Evolutionary conservation across 2,113 vertebrate species (phyloP).

Genomic region (Alouatta palliata): DNA sequence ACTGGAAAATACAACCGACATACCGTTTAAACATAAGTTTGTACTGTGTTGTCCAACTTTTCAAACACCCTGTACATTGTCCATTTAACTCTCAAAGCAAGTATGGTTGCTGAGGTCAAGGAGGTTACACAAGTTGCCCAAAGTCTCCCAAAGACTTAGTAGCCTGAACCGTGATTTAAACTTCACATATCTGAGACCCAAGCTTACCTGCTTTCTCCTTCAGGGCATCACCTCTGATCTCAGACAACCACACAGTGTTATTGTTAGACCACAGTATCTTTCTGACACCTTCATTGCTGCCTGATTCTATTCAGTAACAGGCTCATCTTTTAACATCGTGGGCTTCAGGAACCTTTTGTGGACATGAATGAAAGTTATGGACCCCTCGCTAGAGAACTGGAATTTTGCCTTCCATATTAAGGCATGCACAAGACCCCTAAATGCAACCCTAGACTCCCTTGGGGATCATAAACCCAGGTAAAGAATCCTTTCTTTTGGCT

Average conservation of each 20-base stretch:
- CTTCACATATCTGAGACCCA: neutral
- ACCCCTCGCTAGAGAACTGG: neutral
- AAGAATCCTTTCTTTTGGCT: neutral
- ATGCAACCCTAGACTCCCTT: neutral
- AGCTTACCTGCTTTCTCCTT: neutral
- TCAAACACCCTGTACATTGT: neutral
- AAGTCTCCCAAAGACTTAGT: neutral
- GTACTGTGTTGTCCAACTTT: neutral
- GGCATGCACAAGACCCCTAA: neutral
- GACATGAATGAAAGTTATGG: neutral
- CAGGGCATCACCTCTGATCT: neutral
- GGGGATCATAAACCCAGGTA: neutral
- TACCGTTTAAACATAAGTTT: neutral
- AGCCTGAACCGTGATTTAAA: neutral
- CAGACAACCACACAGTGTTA: neutral
- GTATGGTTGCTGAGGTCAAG: neutral
- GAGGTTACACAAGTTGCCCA: neutral
- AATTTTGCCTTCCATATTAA: neutral
- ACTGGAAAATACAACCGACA: neutral
- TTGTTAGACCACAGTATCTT: neutral
- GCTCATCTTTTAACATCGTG: neutral
- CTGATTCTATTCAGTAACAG: neutral
- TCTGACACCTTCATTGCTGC: neutral
- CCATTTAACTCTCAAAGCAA: neutral
- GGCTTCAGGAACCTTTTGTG: neutral